phyloP scores from a whole-genome alignment of 2,113 vertebrate species.

The Taxidea taxus region DNA sequence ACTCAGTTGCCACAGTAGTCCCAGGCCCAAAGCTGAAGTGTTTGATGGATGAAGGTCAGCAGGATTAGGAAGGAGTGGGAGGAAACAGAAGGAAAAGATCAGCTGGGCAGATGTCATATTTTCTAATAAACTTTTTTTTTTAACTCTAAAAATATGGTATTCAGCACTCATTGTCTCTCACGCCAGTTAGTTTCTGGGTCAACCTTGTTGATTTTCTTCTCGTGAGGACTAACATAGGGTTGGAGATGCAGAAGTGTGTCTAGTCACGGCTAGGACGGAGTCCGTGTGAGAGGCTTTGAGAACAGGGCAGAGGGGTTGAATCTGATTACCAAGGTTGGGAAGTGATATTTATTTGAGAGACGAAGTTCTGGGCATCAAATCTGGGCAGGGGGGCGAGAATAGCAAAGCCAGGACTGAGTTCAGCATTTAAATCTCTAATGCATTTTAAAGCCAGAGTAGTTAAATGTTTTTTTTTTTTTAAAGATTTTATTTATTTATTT shows the following conservation, averaged over 20 bases:
- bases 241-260: neutral
- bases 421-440: neutral
- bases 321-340: neutral
- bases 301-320: neutral
- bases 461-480: too few species aligned
- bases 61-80: neutral
- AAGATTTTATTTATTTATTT: too few species aligned
- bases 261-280: neutral
- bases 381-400: neutral
- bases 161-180: neutral
- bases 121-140: neutral
- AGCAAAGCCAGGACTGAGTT: neutral
- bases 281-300: neutral
- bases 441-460: conserved; percentile 36
- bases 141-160: neutral
- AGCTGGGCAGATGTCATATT: neutral
- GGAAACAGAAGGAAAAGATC: neutral
- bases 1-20: neutral
- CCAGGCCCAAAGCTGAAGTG: neutral
- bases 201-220: neutral
- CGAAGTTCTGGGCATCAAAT: neutral
- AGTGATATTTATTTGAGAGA: neutral
- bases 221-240: neutral
- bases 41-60: neutral
- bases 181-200: neutral